Evolutionary conservation across 1,140 invertebrate genomes (phyloP).

Genomic region (Drosophila tani): DNA sequence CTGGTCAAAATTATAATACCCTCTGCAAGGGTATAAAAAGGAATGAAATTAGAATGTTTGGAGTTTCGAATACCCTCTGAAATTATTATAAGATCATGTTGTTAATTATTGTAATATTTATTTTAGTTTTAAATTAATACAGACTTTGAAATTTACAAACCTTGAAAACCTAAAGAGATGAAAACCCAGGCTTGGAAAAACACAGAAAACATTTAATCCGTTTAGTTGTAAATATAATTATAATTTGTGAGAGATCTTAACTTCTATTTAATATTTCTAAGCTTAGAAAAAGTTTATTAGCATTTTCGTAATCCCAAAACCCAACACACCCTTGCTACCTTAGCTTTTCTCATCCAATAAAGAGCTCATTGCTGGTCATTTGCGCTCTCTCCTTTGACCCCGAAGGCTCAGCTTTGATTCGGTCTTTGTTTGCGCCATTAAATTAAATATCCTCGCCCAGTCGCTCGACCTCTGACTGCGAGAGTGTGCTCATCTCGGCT

Average conservation of each 20-base stretch:
- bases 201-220: too few species aligned
- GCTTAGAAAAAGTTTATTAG: not conserved
- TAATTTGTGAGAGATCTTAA: not conserved
- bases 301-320: not conserved
- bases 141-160: too few species aligned
- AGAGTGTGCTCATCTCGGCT: conserved; percentile 15
- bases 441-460: conserved; percentile 76
- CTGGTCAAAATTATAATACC: too few species aligned
- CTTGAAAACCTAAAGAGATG: too few species aligned
- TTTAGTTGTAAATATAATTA: too few species aligned
- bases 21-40: too few species aligned
- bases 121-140: too few species aligned
- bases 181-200: too few species aligned
- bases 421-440: conserved; percentile 76
- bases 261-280: not conserved
- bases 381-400: conserved; percentile 47
- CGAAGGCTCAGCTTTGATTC: conserved; percentile 50
- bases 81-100: too few species aligned
- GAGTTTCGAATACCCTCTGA: too few species aligned
- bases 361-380: conserved; percentile 62
- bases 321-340: not conserved
- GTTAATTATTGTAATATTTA: too few species aligned
- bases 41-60: not conserved
- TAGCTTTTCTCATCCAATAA: conserved; percentile 13
- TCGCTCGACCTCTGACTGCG: conserved; percentile 37